Percentiles rank a stretch among this genome's conserved stretches.
phyloP scores from a whole-genome alignment of 2,888 invertebrate genomes.

The Pseudococcus viburni region DNA sequence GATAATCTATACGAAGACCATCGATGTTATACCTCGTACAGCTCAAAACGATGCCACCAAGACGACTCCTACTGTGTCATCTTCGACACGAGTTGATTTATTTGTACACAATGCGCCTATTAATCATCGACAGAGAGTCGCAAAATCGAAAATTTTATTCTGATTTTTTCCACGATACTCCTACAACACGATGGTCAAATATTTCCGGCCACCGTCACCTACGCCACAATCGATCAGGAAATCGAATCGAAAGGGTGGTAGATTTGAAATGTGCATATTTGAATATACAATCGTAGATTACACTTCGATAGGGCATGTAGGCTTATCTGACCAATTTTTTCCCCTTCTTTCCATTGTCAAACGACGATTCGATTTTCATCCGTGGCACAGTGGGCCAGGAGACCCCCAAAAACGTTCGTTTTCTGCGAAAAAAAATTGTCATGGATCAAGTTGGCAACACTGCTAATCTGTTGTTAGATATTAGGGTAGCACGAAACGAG shows the following conservation, averaged over 20 bases:
- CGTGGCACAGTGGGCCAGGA: no score
- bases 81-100: background rate
- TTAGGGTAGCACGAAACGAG: no score
- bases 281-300: constrained; percentile 33
- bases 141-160: background rate
- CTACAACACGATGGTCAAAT: background rate
- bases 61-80: constrained; percentile 28
- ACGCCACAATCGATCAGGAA: constrained; percentile 37
- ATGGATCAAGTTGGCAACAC: no score
- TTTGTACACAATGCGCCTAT: background rate
- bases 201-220: constrained; percentile 4
- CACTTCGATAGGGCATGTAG: background rate
- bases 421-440: no score
- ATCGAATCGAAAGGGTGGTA: constrained; percentile 34
- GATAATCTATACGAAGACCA: background rate
- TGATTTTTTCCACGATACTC: constrained; percentile 19
- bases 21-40: background rate
- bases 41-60: constrained; percentile 24
- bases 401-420: no score
- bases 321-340: constrained; percentile 26
- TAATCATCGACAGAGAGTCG: background rate
- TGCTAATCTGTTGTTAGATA: no score
- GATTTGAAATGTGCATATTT: constrained; percentile 31
- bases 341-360: constrained; percentile 18
- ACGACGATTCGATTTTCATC: constrained; percentile 29